Evolutionary conservation across 2,888 invertebrate genomes (phyloP), one percentile per base, ranked within the genome.

Genomic region (Aleiodes alternator): DNA sequence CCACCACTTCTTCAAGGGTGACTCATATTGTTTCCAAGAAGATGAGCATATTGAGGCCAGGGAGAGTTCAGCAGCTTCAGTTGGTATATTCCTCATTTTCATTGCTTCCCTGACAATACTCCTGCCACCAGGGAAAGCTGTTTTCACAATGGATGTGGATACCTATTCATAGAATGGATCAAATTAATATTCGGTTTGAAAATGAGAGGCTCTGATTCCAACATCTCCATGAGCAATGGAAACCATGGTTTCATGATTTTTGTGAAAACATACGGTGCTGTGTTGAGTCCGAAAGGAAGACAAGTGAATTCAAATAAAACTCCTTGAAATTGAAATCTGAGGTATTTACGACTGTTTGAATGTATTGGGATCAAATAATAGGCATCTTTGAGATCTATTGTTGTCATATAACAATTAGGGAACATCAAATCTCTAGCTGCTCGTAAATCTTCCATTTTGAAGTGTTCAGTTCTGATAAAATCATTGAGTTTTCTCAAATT

Each of bases 361-460:
- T 29, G n/a, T 12, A 78, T 66, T 5, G 76, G 51, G 14, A 78
- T 50, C 16, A 76, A 23, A 68, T 73, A 72, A 53, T 78, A 78
- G 34, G 78, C 76, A 38, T 76, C 76, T 23, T 78, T 56, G 8
- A 78, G 5, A 69, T 78, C 78, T 8, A 76, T 29, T 7, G 73
- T 73, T 2, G 69, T 56, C 73, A 79, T 79, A 51, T 68, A 76
- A 55, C 56, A 70, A n/a, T 51, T 53, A 29, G 5, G 12, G 11
- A 9, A 34, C 4, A 71, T 55, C 31, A 77, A 23, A 7, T 59
- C 16, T 48, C 4, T n/a, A 11, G 80, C 82, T 9, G 80, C 80
- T 71, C 79, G 76, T 31, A 77, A 73, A 64, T 83, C 82, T 69
- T 83, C 82, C 38, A 84, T 74, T 71, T 83, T 83, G 68, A 84